phyloP scores from a whole-genome alignment of 2,113 vertebrate species.

The Coptodon bakossiorum region DNA sequence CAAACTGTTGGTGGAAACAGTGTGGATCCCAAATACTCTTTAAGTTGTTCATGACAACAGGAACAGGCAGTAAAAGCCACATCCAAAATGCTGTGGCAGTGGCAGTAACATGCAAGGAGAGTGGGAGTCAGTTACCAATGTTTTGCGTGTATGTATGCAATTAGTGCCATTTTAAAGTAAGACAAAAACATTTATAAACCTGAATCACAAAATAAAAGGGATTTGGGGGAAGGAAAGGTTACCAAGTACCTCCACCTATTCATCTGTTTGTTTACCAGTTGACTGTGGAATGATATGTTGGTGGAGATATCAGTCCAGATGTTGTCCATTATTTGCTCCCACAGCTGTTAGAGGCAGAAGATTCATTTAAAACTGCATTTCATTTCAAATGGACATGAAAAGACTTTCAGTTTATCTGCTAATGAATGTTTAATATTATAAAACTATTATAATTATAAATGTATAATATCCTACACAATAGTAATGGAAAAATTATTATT shows the following conservation, averaged over 20 bases:
- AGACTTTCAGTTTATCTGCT: background rate
- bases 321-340: background rate
- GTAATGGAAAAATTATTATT: background rate
- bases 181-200: background rate
- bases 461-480: background rate
- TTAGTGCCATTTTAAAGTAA: background rate
- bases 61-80: background rate
- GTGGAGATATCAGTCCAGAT: background rate
- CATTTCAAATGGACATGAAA: background rate
- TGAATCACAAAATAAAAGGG: background rate
- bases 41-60: background rate
- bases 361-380: background rate
- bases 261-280: background rate
- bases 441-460: background rate
- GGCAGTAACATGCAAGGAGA: background rate
- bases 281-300: background rate
- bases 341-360: background rate
- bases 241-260: background rate
- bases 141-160: background rate
- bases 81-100: background rate
- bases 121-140: background rate
- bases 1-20: background rate
- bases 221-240: rapidly evolving
- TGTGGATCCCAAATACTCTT: background rate
- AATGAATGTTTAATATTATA: background rate